phyloP scores from a whole-genome alignment of 2,888 invertebrate genomes.

The Synergus umbraculus region DNA sequence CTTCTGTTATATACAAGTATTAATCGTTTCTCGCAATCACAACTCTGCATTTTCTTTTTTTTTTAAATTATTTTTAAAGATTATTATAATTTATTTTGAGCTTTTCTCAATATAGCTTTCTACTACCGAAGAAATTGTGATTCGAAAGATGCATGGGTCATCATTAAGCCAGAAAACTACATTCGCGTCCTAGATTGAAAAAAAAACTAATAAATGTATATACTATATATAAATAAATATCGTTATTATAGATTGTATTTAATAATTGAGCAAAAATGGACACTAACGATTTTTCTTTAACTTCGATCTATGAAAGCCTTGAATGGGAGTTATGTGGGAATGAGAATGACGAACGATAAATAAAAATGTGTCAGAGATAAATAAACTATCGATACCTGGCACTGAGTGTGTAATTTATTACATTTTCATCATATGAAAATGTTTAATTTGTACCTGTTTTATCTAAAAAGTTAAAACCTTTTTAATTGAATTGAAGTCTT shows the following conservation, averaged over 20 bases:
- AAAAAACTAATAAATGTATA: conserved; percentile 70
- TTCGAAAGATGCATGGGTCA: conserved; percentile 12
- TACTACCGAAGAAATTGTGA: conserved; percentile 27
- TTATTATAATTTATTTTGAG: conserved; percentile 1
- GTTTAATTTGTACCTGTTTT: background rate
- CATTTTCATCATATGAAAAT: background rate
- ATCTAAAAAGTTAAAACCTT: background rate
- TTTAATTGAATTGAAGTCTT: background rate
- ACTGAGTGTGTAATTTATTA: conserved; percentile 38
- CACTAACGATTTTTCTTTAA: conserved; percentile 34
- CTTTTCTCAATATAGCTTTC: conserved; percentile 16
- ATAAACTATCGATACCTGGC: conserved; percentile 64
- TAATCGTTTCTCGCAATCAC: conserved; percentile 16
- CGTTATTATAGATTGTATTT: conserved; percentile 73
- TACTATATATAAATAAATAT: conserved; percentile 65
- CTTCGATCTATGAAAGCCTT: conserved; percentile 40
- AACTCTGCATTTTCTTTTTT: background rate
- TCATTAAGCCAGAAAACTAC: conserved; percentile 30
- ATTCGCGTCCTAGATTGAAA: conserved; percentile 64
- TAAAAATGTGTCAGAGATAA: conserved; percentile 55
- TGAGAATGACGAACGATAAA: conserved; percentile 48
- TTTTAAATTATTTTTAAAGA: background rate
- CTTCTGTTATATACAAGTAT: conserved; percentile 22
- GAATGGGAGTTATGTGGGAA: conserved; percentile 48
- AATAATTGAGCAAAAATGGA: conserved; percentile 53